Evolutionary conservation across 2,113 vertebrate species (phyloP).

Genomic region (Hirundichthys speculiger): DNA sequence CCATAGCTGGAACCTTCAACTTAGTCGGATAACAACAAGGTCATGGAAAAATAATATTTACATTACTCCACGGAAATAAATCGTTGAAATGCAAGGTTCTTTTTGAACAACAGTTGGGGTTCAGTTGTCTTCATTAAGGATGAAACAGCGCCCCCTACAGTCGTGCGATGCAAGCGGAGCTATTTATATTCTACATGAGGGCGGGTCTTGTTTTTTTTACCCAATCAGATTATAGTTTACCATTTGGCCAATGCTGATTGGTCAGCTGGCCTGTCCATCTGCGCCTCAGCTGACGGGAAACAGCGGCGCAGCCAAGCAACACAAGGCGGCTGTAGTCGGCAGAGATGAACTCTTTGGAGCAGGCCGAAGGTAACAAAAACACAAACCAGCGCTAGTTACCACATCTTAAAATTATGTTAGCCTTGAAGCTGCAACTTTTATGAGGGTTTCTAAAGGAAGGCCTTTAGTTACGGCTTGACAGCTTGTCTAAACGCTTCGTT

Average conservation of each 20-base stretch:
- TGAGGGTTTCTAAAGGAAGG: rapidly evolving
- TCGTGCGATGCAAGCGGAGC: neutral
- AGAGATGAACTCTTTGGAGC: conserved; percentile 93
- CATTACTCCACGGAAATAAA: no score
- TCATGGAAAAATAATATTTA: no score
- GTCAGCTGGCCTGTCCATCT: conserved; percentile 24
- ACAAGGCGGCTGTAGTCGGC: neutral
- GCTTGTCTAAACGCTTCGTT: neutral
- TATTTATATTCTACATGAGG: no score
- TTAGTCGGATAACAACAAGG: no score
- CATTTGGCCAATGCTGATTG: conserved; percentile 34
- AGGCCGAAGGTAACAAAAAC: conserved; percentile 89
- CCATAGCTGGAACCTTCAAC: no score
- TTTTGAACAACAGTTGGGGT: no score
- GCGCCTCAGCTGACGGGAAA: conserved; percentile 13
- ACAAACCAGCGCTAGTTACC: neutral
- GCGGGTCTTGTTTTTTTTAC: neutral
- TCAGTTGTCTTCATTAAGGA: no score
- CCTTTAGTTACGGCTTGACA: neutral
- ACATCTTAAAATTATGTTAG: neutral
- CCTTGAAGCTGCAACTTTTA: neutral
- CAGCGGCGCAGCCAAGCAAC: neutral
- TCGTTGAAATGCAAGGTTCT: no score
- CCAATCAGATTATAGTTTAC: conserved; percentile 27
- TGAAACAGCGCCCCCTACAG: neutral